Percentiles rank a stretch among this genome's conserved stretches.
Conservation (phyloP, 2,797 vertebrate species). For the Petrocephalus sullivani region DNA sequence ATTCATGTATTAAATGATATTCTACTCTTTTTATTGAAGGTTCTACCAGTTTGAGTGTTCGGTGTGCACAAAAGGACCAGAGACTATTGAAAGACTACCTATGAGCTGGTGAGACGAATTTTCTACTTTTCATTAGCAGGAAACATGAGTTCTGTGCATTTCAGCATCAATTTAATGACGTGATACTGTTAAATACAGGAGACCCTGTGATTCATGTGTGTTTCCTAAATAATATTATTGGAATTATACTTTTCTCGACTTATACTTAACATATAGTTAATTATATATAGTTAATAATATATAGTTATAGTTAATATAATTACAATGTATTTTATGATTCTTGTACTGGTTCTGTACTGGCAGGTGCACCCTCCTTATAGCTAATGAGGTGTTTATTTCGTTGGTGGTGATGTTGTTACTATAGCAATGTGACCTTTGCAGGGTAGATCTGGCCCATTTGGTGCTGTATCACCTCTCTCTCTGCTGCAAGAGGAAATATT, state of each 20-base stretch:
- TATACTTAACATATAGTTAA: too few species aligned
- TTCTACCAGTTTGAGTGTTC: conserved; percentile 91
- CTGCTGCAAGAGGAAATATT: conserved; percentile 93
- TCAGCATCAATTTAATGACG: not conserved
- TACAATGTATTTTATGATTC: not conserved
- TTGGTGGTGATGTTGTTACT: not conserved
- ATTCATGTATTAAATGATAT: not conserved
- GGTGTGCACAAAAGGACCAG: conserved; percentile 77
- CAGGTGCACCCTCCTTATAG: not conserved
- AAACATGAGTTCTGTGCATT: not conserved
- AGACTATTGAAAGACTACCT: conserved; percentile 80
- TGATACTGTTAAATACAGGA: not conserved
- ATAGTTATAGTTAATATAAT: not conserved
- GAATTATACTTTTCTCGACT: not conserved
- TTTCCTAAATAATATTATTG: not conserved
- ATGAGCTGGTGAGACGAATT: conserved; percentile 76
- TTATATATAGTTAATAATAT: not conserved
- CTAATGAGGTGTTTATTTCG: not conserved
- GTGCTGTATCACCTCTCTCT: conserved; percentile 91
- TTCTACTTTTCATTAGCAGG: not conserved
- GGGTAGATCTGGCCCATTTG: conserved; percentile 88
- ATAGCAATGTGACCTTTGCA: conserved; percentile 41
- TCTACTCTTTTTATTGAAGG: conserved; percentile 48
- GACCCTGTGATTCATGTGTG: not conserved
- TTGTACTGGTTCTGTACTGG: not conserved